Conservation (phyloP, 1,140 invertebrate species). For the Hycleus cichorii region DNA sequence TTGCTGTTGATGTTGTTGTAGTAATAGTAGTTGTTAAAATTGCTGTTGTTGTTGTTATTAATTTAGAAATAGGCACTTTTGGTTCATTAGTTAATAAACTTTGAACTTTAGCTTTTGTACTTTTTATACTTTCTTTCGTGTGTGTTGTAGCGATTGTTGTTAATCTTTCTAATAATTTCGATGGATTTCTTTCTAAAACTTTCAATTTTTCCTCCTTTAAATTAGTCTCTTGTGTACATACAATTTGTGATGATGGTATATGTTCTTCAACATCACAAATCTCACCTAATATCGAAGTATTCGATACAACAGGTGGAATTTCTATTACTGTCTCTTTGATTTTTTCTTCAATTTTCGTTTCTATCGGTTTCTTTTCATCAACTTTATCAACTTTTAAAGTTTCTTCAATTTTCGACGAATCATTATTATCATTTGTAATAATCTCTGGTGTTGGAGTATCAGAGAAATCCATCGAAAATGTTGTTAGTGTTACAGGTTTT, state of each 20-base stretch:
- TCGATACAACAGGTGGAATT: neutral
- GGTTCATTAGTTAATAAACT: neutral
- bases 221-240: constrained; percentile 20
- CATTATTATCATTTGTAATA: neutral
- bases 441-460: constrained; percentile 15
- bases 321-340: no score
- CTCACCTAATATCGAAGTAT: constrained; percentile 1
- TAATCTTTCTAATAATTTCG: constrained; percentile 27
- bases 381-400: neutral
- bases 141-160: constrained; percentile 16
- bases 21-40: no score
- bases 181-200: neutral
- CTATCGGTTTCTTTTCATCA: no score
- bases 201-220: neutral
- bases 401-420: neutral
- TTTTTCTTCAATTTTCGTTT: neutral
- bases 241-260: constrained; percentile 31
- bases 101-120: constrained; percentile 4
- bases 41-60: no score
- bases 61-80: neutral
- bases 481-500: constrained; percentile 29
- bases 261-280: constrained; percentile 29
- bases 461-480: constrained; percentile 34
- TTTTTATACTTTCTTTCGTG: constrained; percentile 15
- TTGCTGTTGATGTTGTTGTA: no score